Conservation (phyloP, 2,797 vertebrate genomes). For the Varecia variegata region DNA sequence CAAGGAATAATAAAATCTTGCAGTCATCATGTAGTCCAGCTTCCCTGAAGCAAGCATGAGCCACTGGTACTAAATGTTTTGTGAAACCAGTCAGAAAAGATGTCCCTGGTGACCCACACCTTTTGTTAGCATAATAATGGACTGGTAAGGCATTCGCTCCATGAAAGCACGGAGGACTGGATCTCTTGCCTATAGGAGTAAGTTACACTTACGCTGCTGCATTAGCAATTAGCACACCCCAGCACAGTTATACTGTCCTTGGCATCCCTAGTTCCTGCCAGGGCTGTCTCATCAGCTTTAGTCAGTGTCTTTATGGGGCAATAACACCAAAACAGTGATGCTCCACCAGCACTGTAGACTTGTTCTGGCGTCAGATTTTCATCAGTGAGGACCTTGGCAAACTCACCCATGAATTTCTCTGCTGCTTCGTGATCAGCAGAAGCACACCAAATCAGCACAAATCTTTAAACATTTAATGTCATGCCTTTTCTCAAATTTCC, state of each 20-base stretch:
- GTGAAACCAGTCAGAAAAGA: not conserved
- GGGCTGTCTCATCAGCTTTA: not conserved
- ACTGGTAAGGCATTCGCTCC: not conserved
- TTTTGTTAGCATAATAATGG: not conserved
- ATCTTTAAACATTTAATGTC: not conserved
- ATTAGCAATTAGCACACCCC: not conserved
- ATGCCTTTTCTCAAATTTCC: not conserved
- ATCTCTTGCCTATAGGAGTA: not conserved
- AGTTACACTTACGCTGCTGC: not conserved
- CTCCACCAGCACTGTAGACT: not conserved
- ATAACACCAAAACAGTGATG: not conserved
- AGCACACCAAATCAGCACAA: not conserved
- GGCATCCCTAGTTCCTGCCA: not conserved
- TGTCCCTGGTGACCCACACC: not conserved
- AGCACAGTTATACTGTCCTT: not conserved
- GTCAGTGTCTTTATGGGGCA: not conserved
- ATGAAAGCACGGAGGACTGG: not conserved
- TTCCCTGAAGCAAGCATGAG: not conserved
- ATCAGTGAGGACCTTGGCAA: not conserved
- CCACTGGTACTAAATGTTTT: not conserved
- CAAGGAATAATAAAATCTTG: not conserved
- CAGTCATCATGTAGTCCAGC: not conserved
- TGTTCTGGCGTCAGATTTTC: not conserved
- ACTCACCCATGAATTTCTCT: not conserved
- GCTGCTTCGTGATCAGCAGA: not conserved